Base-by-base conservation (phyloP, 1,140 invertebrate species). In the Calliphora vicina region DNA sequence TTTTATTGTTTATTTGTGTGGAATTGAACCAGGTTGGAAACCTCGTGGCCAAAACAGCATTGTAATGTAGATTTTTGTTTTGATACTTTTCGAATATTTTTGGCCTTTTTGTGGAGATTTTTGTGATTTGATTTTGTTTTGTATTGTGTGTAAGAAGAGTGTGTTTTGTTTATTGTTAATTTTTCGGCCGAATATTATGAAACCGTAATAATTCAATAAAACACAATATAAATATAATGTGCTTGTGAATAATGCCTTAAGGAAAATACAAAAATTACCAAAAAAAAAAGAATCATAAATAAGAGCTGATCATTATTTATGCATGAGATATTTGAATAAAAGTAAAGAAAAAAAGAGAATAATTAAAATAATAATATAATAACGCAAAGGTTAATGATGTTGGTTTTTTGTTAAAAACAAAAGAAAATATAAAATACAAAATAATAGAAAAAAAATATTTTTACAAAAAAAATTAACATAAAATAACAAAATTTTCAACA, bases 351-450 rank as follows among this genome's bases (percentile, higher is more conserved):
- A 57, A 57, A n/a, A n/a, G 9, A 10, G 5, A 67, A 67, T 67
- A 6, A 23, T 23, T 23, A 57, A 67, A 67, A 67, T 23, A 57
- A 57, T 17, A 57, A 57, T 57, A 57, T 10, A 57, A 67, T 67
- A 67, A 67, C 6, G 20, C n/a, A 67, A 67, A 67, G n/a, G 61
- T 67, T 67, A 67, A 67, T 67, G 61, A 67, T 67, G 61, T 67
- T 67, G n/a, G n/a, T n/a, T 20, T 23, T 12, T 23, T 67, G 0
- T 23, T 67, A 23, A 67, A 3, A 67, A 23, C 13, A 67, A 67
- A 20, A 23, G 61, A 67, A 67, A 23, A 8, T 1, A 35, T 2
- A 2, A 67, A 67, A 67, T 23, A 20, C 13, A 8, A 9, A 67
- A 67, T 25, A 23, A 8, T 10, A 25, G n/a, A 57, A 67, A 0